Conservation (phyloP, 2,797 vertebrate species). For the Gymnopithys bicolor region DNA sequence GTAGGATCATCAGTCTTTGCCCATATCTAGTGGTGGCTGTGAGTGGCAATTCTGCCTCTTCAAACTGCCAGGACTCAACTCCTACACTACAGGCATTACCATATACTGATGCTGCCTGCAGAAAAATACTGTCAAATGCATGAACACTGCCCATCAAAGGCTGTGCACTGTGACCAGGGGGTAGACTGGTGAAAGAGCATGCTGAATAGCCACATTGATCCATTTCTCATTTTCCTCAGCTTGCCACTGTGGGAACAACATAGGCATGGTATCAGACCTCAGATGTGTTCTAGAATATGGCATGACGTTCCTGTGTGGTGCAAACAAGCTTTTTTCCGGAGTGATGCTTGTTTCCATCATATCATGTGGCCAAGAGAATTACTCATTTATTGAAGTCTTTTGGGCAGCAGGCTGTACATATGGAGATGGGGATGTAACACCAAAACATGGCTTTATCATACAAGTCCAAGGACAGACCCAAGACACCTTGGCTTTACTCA, state of each 20-base stretch:
- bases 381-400: background rate
- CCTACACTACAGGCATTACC: background rate
- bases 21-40: background rate
- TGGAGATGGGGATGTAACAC: background rate
- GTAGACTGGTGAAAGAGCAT: background rate
- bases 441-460: background rate
- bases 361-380: background rate
- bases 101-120: rapidly evolving
- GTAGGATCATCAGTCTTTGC: background rate
- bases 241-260: background rate
- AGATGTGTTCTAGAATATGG: background rate
- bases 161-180: background rate
- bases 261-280: background rate
- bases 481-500: background rate
- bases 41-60: background rate
- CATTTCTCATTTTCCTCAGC: background rate
- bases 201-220: background rate
- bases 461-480: background rate
- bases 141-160: background rate
- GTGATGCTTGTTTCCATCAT: background rate
- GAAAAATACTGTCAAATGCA: background rate
- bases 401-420: background rate
- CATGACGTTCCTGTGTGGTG: background rate
- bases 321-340: background rate
- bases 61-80: background rate